Evolutionary conservation across 2,113 vertebrate species (phyloP).

Genomic region (Nanorana parkeri): DNA sequence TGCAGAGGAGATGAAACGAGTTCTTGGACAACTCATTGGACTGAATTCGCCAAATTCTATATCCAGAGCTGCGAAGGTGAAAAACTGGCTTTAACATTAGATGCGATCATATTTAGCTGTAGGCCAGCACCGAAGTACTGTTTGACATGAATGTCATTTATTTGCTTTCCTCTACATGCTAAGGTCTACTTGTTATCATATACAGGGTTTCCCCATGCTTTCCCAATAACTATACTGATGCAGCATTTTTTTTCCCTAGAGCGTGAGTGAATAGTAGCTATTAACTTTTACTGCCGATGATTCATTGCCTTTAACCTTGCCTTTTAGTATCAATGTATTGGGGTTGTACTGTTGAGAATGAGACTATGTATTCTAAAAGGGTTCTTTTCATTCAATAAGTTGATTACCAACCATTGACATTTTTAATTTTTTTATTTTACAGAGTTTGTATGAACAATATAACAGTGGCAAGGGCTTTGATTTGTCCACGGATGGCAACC

Average conservation of each 20-base stretch:
- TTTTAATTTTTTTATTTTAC: conserved; percentile 64
- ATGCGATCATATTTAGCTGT: neutral
- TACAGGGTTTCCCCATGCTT: conserved; percentile 7
- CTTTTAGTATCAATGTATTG: neutral
- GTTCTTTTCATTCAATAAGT: neutral
- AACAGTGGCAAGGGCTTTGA: conserved; percentile 73
- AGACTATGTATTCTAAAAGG: neutral
- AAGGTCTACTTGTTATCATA: conserved; percentile 29
- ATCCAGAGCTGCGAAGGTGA: conserved; percentile 89
- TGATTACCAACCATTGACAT: neutral
- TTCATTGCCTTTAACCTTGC: neutral
- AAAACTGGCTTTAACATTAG: conserved; percentile 55
- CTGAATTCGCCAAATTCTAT: conserved; percentile 96
- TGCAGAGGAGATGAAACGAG: conserved; percentile 83
- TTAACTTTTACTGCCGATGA: conserved; percentile 9
- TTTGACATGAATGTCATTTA: neutral
- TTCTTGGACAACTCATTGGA: conserved; percentile 88
- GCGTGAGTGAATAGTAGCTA: neutral
- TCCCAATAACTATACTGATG: conserved; percentile 7
- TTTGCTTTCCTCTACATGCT: neutral
- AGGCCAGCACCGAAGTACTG: neutral
- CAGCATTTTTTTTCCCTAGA: neutral
- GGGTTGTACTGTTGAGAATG: neutral
- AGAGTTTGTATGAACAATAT: conserved; percentile 80
- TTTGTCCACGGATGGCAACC: conserved; percentile 71